Base-by-base conservation (phyloP, 1,140 invertebrate genomes). In the Notospermus geniculatus region DNA sequence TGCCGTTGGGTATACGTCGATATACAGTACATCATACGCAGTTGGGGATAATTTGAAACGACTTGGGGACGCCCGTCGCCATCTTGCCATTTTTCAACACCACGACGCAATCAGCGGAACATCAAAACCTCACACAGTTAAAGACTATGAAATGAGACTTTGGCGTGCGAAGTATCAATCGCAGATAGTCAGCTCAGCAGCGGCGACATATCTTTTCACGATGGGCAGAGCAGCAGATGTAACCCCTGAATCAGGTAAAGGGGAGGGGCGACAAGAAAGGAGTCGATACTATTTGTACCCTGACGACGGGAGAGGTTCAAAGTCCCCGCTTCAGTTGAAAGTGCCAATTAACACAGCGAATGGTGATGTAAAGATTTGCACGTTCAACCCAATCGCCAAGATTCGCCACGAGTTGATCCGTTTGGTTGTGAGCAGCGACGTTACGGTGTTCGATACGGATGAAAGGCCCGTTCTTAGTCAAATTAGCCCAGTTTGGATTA, bases 401-500 rank as follows among this genome's bases (percentile, higher is more conserved):
- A 22, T 41, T 17, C 45, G 60, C 29, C 54, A 29, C 13, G 64
- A 62, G 59, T 45, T 62, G 25, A 36, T 65, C 32, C 32, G 32
- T 7, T 36, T 36, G 13, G 46, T 50, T 50, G 25, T 19, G n/a
- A 50, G n/a, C 9, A 50, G 4, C 9, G 25, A 50, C 25, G 25
- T 50, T n/a, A 23, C 25, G n/a, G 46, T 50, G 9, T 19, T 50
- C 25, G 46, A 50, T n/a, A 23, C n/a, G 4, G 9, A 23, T 86
- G 86, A 80, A 13, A 85, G 84, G 1, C 81, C 82, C 7, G 82
- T 84, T 22, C 80, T 83, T 19, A 88, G 88, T 64, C 91, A 95
- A 78, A 86, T 94, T 11, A 90, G 89, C 67, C 92, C 92, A 0
- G 85, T 91, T 11, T 90, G 88, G 85, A 89, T 89, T 67, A 61